Base-by-base conservation (phyloP, 2,113 vertebrate species). In the Osmerus eperlanus region DNA sequence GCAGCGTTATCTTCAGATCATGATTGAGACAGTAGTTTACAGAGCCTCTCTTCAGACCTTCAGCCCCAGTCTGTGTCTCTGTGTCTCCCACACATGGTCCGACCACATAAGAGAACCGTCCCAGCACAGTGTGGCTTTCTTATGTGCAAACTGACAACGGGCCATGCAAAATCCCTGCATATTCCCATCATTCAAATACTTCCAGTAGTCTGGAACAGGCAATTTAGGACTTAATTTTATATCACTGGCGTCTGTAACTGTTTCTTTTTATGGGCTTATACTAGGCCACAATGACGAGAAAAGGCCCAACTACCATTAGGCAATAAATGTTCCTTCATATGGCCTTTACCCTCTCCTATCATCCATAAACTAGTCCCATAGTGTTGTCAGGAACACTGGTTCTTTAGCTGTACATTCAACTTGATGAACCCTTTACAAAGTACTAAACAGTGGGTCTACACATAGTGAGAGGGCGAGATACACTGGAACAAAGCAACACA, bases 341-440 rank as follows among this genome's bases (percentile, higher is more conserved):
- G 32, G 82, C 87, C 87, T 88, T 87, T 80, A 77, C 0, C 59
- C 76, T 0, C 21, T 14, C 60, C 85, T 86, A 89, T 89, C 87
- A 78, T 58, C 21, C 29, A 70, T 51, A 12, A 21, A 60, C 58
- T 21, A 36, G 32, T 36, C n/a, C 15, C 28, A 23, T 32, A 32
- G 23, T 63, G 18, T 19, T 21, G 14, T 15, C 14, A 56, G 54
- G 6, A 56, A n/a, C n/a, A n/a, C 15, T 56, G 54, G 4, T 3
- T 23, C n/a, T 4, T 16, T 5, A 71, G 65, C 58, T 76, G 58
- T 60, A 12, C 58, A 60, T 60, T 60, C 18, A 60, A 21, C 18
- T 60, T 23, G 18, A 21, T 19, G 19, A 19, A 60, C 19, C 21
- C 41, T 47, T 47, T 47, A 47, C 41, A 47, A 47, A 47, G 41